A percentile compares a stretch with the other conserved stretches of the same genome.
Conservation (phyloP, 1,140 invertebrate species). For the Harlomillsia oculata region DNA sequence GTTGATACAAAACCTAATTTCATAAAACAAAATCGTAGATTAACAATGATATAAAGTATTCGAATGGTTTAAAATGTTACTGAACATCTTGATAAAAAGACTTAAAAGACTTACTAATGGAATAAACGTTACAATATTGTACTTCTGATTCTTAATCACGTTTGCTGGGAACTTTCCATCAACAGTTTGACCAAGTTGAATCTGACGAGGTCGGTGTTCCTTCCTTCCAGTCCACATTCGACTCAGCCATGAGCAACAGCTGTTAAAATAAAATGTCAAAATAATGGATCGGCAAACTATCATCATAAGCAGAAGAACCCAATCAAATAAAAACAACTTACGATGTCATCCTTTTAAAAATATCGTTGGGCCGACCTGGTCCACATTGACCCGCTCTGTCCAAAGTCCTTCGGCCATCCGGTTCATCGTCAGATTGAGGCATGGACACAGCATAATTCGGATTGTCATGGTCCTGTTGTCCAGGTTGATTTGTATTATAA, state of each 20-base stretch:
- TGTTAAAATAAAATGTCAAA: no score
- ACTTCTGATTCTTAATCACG: slow-evolving; percentile 98
- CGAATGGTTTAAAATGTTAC: no score
- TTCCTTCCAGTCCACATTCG: slow-evolving; percentile 36
- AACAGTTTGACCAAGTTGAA: slow-evolving; percentile 44
- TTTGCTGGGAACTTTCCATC: slow-evolving; percentile 76
- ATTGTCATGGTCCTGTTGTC: no score
- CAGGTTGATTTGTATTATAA: no score
- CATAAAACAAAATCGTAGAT: slow-evolving; percentile 34
- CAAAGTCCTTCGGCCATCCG: no score
- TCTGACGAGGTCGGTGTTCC: slow-evolving; percentile 43
- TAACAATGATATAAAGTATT: no score
- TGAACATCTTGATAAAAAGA: slow-evolving; percentile 1
- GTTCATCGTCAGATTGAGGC: background rate
- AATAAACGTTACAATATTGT: slow-evolving; percentile 94
- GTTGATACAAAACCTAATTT: slow-evolving; percentile 81
- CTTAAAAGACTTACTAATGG: slow-evolving; percentile 61
- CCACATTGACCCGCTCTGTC: background rate
- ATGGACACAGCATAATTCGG: slow-evolving; percentile 16
- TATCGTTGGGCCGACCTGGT: background rate
- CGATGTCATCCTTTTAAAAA: no score
- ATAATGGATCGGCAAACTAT: background rate
- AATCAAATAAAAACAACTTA: background rate
- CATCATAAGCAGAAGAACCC: background rate
- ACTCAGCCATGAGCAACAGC: slow-evolving; percentile 31